Base-by-base conservation (phyloP, 2,888 invertebrate species). In the Acrobasis consociella region DNA sequence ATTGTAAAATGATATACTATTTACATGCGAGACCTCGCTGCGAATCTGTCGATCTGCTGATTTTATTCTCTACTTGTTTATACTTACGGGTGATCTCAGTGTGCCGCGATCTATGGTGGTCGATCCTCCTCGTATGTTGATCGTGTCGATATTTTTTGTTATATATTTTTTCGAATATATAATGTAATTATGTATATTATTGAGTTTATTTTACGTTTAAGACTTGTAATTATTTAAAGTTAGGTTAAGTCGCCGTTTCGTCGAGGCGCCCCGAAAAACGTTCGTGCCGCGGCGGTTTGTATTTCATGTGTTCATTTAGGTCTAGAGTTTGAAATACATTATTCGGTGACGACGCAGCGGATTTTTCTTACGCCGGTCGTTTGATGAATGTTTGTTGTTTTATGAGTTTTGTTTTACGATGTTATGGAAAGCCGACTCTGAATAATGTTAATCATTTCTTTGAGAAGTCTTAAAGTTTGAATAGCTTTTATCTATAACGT, bases 221-320 rank as follows among this genome's bases (percentile, higher is more conserved):
- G 86, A 85, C 78, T 82, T 90, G 90, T 90, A 91, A 91, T 90
- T 91, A 91, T 90, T 89, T 88, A 89, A 88, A 73, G 70, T 80
- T 86, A 87, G 85, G 75, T 80, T 79, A 81, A 69, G 77, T 82
- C 80, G 81, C 78, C 83, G 85, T 75, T 81, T 73, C 75, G 79
- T 75, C 74, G 69, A 80, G 74, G 82, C 79, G 83, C 73, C 70
- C 69, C 69, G 77, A 74, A 71, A 70, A 69, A 67, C 67, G 73
- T 71, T 76, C 75, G 82, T 82, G 80, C 80, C 79, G 82, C 74
- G 85, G 77, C 84, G 83, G 84, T 83, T 84, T 84, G 89, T 91
- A 88, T 89, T 89, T 89, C 89, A 89, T 91, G 91, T 91, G 91
- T 91, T 91, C 91, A 91, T 89, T 90, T 91, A 91, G 91, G 85